phyloP scores from a whole-genome alignment of 1,140 invertebrate genomes.

The Epicauta chinensis region DNA sequence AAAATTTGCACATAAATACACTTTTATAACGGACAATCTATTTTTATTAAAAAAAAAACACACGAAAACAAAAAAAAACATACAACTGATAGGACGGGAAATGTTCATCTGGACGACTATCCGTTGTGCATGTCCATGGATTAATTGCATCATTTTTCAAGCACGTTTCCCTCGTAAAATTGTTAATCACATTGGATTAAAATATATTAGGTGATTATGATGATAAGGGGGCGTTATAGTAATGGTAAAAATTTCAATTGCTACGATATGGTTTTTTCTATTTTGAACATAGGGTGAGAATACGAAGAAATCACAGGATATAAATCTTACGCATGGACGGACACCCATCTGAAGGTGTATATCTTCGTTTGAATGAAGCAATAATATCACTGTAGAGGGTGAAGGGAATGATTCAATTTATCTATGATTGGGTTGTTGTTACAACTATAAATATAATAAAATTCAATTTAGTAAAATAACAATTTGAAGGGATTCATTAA shows the following conservation, averaged over 20 bases:
- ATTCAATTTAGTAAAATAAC: too few species aligned
- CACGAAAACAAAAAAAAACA: background rate
- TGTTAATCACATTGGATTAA: background rate
- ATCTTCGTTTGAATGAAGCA: too few species aligned
- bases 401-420: too few species aligned
- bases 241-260: background rate
- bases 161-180: background rate
- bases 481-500: too few species aligned
- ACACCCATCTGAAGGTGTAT: background rate
- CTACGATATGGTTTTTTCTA: conserved; percentile 1
- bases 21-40: background rate
- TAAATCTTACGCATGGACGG: conserved; percentile 15
- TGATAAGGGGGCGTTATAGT: background rate
- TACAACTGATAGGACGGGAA: background rate
- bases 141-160: background rate
- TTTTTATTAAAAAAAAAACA: background rate
- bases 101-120: background rate
- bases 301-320: conserved; percentile 14
- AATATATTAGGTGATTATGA: background rate
- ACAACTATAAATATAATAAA: too few species aligned
- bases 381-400: too few species aligned
- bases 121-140: background rate
- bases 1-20: background rate
- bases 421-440: too few species aligned
- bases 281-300: conserved; percentile 4